phyloP scores from a whole-genome alignment of 1,140 invertebrate genomes.

The Oreohelix idahoensis region DNA sequence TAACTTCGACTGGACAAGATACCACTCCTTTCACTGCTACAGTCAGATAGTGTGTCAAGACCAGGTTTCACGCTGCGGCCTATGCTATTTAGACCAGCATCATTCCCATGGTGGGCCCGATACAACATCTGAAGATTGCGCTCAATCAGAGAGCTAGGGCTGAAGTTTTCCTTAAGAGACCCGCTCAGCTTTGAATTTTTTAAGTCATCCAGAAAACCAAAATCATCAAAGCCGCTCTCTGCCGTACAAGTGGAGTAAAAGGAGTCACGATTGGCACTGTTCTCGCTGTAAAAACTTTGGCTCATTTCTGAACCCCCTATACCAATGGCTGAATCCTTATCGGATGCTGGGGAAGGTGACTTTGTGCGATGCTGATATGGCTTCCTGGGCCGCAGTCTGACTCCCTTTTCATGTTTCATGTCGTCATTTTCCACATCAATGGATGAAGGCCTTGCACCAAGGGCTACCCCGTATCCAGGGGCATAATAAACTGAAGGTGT shows the following conservation, averaged over 20 bases:
- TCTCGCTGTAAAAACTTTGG: constrained; percentile 43
- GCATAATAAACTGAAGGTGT: constrained; percentile 44
- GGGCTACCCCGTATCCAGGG: constrained; percentile 46
- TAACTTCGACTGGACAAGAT: constrained; percentile 32
- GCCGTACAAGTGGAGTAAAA: constrained; percentile 52
- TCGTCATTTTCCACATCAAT: background rate
- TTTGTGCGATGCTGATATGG: background rate
- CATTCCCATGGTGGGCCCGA: constrained; percentile 24
- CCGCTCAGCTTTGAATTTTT: constrained; percentile 34
- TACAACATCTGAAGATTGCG: constrained; percentile 42
- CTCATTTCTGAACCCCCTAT: constrained; percentile 34
- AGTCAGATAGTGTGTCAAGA: constrained; percentile 23
- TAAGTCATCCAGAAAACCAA: constrained; percentile 31
- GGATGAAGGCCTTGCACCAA: constrained; percentile 35
- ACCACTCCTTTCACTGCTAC: constrained; percentile 27
- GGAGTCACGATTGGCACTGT: constrained; percentile 45
- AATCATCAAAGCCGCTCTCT: constrained; percentile 48
- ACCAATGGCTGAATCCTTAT: constrained; percentile 43
- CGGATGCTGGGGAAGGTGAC: constrained; percentile 25
- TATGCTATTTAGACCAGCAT: constrained; percentile 32
- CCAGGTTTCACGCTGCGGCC: constrained; percentile 17
- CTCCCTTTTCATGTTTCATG: background rate
- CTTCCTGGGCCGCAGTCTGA: constrained; percentile 26
- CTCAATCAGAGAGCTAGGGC: constrained; percentile 54
- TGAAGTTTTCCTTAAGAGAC: constrained; percentile 56